Evolutionary conservation across 2,888 invertebrate genomes (phyloP).

Genomic region (Pyrrhosoma nymphula): DNA sequence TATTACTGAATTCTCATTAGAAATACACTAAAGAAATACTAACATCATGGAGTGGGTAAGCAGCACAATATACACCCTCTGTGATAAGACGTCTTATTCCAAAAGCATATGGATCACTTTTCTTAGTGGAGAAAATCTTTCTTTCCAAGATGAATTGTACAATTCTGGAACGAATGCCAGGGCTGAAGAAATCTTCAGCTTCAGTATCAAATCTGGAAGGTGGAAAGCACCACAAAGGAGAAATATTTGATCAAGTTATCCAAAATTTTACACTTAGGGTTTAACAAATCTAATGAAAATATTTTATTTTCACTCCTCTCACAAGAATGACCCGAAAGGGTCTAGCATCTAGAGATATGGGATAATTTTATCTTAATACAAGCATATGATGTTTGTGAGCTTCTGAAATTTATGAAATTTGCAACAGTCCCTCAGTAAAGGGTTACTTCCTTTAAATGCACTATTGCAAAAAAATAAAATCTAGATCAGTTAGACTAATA

Average conservation of each 20-base stretch:
- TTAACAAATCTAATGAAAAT: slow-evolving; percentile 60
- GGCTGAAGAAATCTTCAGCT: slow-evolving; percentile 91
- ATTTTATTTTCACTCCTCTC: slow-evolving; percentile 42
- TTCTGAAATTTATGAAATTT: no score
- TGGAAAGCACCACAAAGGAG: neutral
- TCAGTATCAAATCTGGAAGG: slow-evolving; percentile 87
- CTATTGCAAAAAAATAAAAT: no score
- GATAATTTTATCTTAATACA: no score
- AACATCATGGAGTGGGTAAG: slow-evolving; percentile 94
- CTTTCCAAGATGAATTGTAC: slow-evolving; percentile 95
- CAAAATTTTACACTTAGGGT: slow-evolving; percentile 13
- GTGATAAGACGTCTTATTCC: slow-evolving; percentile 86
- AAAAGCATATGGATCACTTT: slow-evolving; percentile 87
- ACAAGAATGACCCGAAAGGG: neutral
- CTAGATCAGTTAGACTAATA: no score
- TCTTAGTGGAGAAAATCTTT: slow-evolving; percentile 86
- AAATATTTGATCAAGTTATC: neutral
- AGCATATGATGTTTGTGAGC: no score
- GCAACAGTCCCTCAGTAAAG: no score
- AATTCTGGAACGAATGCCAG: slow-evolving; percentile 91
- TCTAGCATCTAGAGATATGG: no score
- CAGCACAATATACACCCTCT: slow-evolving; percentile 87
- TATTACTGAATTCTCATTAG: no score
- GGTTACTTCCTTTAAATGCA: no score
- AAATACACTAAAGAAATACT: slow-evolving; percentile 75